phyloP scores from a whole-genome alignment of 2,113 vertebrate genomes.

The Pseudolaguvia tuberculata region DNA sequence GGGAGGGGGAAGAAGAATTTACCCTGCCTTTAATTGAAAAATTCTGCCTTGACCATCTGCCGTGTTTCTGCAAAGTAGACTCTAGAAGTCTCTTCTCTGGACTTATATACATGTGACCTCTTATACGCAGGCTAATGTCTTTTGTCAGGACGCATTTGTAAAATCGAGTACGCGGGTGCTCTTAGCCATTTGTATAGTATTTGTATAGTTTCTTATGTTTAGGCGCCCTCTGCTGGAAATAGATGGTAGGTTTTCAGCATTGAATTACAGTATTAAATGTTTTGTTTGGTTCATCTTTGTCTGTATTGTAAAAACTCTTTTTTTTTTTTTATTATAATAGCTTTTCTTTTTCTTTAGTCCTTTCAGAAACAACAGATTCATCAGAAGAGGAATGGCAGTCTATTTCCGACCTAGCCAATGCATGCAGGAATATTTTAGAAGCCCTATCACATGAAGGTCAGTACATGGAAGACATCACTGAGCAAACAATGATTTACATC shows the following conservation, averaged over 20 bases:
- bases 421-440: slow-evolving; percentile 82
- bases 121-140: background rate
- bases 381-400: slow-evolving; percentile 87
- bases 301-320: background rate
- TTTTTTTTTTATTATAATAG: background rate
- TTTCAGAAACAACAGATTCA: slow-evolving; percentile 75
- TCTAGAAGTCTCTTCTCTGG: slow-evolving; percentile 8
- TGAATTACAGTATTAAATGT: background rate
- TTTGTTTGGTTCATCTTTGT: background rate
- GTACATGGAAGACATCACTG: slow-evolving; percentile 16
- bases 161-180: background rate
- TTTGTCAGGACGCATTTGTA: background rate
- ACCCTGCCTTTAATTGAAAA: slow-evolving; percentile 65
- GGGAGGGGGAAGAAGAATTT: slow-evolving; percentile 60
- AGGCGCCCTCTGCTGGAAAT: slow-evolving; percentile 59
- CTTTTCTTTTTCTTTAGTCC: slow-evolving; percentile 61
- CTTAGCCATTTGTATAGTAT: background rate
- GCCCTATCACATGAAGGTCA: slow-evolving; percentile 82
- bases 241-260: background rate
- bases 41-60: slow-evolving; percentile 70
- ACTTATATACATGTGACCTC: slow-evolving; percentile 8
- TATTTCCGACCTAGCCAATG: slow-evolving; percentile 79
- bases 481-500: background rate
- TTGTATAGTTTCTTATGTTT: background rate
- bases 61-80: slow-evolving; percentile 42